A percentile compares a stretch with the other conserved stretches of the same genome.
Conservation (phyloP, 2,888 invertebrate species). For the Schrankia costaestrigalis region DNA sequence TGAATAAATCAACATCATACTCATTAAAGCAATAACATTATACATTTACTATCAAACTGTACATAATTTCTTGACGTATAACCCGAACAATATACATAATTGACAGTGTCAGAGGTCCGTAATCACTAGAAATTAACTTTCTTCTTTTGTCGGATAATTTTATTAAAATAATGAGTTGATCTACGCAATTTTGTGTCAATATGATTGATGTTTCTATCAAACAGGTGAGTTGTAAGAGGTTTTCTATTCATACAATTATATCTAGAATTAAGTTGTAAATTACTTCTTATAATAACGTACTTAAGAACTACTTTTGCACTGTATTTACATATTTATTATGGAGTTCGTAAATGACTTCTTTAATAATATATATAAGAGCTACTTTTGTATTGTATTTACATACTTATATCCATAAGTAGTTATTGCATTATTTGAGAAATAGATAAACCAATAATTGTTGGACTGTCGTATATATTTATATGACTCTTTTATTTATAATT, state of each 20-base stretch:
- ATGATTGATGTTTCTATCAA: conserved; percentile 35
- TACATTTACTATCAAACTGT: conserved; percentile 32
- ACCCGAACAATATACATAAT: conserved; percentile 53
- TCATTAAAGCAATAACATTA: conserved; percentile 32
- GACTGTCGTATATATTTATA: too few species aligned
- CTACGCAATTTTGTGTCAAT: conserved; percentile 19
- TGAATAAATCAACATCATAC: conserved; percentile 23
- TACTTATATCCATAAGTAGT: too few species aligned
- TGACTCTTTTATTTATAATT: too few species aligned
- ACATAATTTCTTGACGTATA: conserved; percentile 39
- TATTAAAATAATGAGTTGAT: conserved; percentile 32
- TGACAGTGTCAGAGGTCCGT: conserved; percentile 54
- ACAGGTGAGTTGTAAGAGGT: conserved; percentile 6
- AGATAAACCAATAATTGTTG: too few species aligned
- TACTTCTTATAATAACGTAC: too few species aligned
- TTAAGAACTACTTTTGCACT: too few species aligned
- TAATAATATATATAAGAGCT: too few species aligned
- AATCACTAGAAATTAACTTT: conserved; percentile 30
- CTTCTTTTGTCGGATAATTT: conserved; percentile 30
- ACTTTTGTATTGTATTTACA: too few species aligned
- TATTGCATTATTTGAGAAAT: too few species aligned
- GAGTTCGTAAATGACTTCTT: too few species aligned
- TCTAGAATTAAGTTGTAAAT: conserved; percentile 2
- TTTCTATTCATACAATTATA: conserved; percentile 4
- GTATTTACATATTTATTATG: too few species aligned